Conservation (phyloP, 2,888 invertebrate species). For the Balanococcus diminutus region DNA sequence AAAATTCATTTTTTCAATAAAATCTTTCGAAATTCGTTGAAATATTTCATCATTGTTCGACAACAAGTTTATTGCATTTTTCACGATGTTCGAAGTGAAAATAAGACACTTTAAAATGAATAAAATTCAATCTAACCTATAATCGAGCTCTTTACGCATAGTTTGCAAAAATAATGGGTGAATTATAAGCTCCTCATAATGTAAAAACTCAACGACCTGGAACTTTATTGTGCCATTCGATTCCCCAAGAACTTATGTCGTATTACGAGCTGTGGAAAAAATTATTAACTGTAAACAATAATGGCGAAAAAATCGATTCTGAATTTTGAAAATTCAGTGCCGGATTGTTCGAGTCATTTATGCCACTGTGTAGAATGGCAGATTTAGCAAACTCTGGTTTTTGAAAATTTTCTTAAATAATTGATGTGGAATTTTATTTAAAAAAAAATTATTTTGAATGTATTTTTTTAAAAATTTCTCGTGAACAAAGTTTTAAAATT, state of each 20-base stretch:
- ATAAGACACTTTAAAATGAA: too few relatives aligned
- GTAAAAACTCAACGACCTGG: not conserved
- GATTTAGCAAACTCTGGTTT: too few relatives aligned
- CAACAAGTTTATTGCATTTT: not conserved
- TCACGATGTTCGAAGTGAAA: not conserved
- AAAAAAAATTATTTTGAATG: too few relatives aligned
- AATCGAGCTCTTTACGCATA: not conserved
- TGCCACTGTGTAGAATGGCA: too few relatives aligned
- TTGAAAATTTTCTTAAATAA: too few relatives aligned
- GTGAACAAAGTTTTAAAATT: too few relatives aligned
- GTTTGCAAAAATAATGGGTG: not conserved
- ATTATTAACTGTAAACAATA: not conserved
- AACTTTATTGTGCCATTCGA: not conserved
- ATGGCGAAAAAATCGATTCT: not conserved
- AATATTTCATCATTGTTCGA: not conserved
- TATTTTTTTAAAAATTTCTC: too few relatives aligned
- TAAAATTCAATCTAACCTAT: not conserved
- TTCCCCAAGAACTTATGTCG: not conserved
- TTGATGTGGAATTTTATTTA: too few relatives aligned
- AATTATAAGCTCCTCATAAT: not conserved
- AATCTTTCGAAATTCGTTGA: too few relatives aligned
- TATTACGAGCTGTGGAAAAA: not conserved
- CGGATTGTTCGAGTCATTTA: too few relatives aligned
- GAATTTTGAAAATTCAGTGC: too few relatives aligned
- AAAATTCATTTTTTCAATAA: not conserved